Conservation (phyloP, 1,140 invertebrate species). For the Drosophila prosaltans region DNA sequence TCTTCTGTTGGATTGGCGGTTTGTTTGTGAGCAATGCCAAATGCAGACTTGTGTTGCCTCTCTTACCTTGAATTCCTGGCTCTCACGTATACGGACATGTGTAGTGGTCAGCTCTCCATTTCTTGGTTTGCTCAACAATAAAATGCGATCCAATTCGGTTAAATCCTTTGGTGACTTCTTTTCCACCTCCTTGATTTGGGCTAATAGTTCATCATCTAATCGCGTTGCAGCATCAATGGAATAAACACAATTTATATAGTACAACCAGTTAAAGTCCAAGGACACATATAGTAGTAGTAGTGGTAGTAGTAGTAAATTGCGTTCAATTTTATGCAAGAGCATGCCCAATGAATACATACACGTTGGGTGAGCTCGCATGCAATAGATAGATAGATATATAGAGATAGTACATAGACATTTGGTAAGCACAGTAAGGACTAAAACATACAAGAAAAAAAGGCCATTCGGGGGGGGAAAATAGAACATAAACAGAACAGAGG, state of each 20-base stretch:
- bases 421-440: slow-evolving; percentile 15
- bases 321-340: slow-evolving; percentile 39
- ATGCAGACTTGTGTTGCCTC: slow-evolving; percentile 87
- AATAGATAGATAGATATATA: slow-evolving; percentile 25
- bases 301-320: slow-evolving; percentile 16
- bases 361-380: neutral
- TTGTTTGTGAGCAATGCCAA: neutral
- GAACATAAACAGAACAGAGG: neutral
- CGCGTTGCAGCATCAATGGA: slow-evolving; percentile 3
- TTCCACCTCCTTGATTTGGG: slow-evolving; percentile 84
- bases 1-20: slow-evolving; percentile 3
- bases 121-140: slow-evolving; percentile 94
- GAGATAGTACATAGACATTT: slow-evolving; percentile 39
- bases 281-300: slow-evolving; percentile 4
- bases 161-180: slow-evolving; percentile 86
- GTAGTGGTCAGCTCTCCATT: slow-evolving; percentile 93
- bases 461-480: neutral
- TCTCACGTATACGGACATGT: slow-evolving; percentile 96
- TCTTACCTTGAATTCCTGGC: slow-evolving; percentile 98
- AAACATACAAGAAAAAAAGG: slow-evolving; percentile 3
- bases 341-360: slow-evolving; percentile 28
- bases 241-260: slow-evolving; percentile 25
- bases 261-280: neutral
- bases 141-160: slow-evolving; percentile 93
- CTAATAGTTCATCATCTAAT: slow-evolving; percentile 78